Conservation (phyloP, 2,113 vertebrate species). For the Actenoides hombroni region DNA sequence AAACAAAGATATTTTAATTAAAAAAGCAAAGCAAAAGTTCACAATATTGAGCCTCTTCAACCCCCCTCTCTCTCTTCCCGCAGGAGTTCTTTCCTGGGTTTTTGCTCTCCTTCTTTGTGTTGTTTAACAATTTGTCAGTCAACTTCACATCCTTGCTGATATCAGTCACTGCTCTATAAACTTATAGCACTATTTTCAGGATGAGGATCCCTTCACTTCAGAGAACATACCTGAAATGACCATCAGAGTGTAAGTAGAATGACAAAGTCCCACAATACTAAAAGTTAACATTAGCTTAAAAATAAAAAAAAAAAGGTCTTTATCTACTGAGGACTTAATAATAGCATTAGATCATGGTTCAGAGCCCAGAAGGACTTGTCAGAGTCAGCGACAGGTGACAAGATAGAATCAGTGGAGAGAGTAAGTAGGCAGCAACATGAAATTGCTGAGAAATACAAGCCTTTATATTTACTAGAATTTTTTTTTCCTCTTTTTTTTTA, state of each 20-base stretch:
- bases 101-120: neutral
- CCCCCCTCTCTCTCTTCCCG: neutral
- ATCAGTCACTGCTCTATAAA: neutral
- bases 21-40: neutral
- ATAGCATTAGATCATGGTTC: neutral
- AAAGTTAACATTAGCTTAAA: neutral
- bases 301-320: neutral
- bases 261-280: neutral
- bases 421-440: neutral
- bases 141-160: neutral
- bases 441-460: neutral
- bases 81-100: neutral
- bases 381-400: neutral
- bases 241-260: neutral
- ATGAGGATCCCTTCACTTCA: neutral
- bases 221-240: neutral
- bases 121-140: neutral
- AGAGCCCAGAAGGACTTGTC: neutral
- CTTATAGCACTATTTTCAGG: neutral
- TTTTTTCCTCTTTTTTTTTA: accelerated
- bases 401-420: neutral
- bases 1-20: neutral
- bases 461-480: neutral
- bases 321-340: neutral
- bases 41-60: neutral